These are phyloP conservation scores for Tretioscincus oriximinensis DNA, from an alignment of 2,113 vertebrate species.

Conservation along the genomic window DNA sequence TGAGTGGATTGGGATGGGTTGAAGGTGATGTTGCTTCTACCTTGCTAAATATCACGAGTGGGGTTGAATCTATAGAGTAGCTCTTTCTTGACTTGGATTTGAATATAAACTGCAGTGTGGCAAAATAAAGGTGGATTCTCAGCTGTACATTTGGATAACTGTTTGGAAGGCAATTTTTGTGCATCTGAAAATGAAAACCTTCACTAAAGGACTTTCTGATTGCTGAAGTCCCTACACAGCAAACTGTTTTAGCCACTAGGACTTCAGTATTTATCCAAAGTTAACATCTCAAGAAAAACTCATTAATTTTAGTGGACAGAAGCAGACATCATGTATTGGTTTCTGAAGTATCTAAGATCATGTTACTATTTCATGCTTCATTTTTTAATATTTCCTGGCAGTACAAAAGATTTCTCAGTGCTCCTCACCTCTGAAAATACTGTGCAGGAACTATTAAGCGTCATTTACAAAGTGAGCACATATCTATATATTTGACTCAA, in stretches of 20 bases:
- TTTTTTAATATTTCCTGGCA: constrained; percentile 13
- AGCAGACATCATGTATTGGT: background rate
- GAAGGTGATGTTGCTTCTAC: too few relatives aligned
- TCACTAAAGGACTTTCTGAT: background rate
- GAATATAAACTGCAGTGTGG: too few relatives aligned
- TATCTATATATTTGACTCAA: constrained; percentile 10
- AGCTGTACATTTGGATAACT: too few relatives aligned
- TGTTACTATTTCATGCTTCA: background rate
- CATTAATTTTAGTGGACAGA: background rate
- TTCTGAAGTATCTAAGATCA: background rate
- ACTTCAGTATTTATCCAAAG: background rate
- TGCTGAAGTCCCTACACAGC: background rate
- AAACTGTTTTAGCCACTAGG: background rate
- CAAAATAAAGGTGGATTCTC: too few relatives aligned
- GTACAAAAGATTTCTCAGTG: background rate
- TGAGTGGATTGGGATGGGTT: too few relatives aligned
- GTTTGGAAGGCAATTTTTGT: too few relatives aligned
- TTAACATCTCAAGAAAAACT: background rate
- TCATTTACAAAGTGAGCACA: constrained; percentile 12
- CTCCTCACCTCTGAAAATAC: background rate
- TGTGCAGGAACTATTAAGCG: background rate
- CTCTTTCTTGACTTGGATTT: too few relatives aligned
- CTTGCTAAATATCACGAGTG: too few relatives aligned
- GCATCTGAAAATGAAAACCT: too few relatives aligned
- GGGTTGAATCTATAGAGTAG: too few relatives aligned